phyloP scores from a whole-genome alignment of 2,113 vertebrate species.

The Chitala chitala region DNA sequence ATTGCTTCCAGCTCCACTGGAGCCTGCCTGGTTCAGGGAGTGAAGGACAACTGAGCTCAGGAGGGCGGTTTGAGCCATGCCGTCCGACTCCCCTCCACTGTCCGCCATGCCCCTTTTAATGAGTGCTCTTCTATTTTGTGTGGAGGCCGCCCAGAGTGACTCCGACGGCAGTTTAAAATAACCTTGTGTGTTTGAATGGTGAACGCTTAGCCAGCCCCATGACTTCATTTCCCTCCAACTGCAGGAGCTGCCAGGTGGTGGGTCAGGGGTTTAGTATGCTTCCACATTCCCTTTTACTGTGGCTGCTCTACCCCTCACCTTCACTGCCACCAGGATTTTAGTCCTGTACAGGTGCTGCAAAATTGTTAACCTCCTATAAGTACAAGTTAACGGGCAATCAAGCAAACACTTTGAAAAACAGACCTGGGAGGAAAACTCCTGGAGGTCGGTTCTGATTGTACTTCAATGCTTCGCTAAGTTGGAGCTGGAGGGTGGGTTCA shows the following conservation, averaged over 20 bases:
- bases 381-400: too few species aligned
- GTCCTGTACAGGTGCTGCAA: conserved; percentile 46
- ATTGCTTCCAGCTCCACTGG: conserved; percentile 13
- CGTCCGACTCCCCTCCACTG: neutral
- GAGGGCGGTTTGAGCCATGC: conserved; percentile 3
- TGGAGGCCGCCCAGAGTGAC: conserved; percentile 14
- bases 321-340: neutral
- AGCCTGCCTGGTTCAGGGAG: neutral
- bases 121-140: conserved; percentile 5
- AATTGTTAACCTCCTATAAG: conserved; percentile 62
- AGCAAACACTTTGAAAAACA: too few species aligned
- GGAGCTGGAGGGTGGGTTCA: conserved; percentile 36
- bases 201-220: conserved; percentile 8
- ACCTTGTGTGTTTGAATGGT: neutral
- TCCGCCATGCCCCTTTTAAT: neutral
- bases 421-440: conserved; percentile 43
- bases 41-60: neutral
- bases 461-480: too few species aligned
- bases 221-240: conserved; percentile 15
- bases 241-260: neutral
- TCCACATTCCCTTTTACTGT: conserved; percentile 34
- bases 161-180: conserved; percentile 20
- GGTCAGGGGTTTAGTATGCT: conserved; percentile 37
- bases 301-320: conserved; percentile 21
- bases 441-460: conserved; percentile 49